phyloP scores from a whole-genome alignment of 1,140 invertebrate species.

The Chlorops oryzae region DNA sequence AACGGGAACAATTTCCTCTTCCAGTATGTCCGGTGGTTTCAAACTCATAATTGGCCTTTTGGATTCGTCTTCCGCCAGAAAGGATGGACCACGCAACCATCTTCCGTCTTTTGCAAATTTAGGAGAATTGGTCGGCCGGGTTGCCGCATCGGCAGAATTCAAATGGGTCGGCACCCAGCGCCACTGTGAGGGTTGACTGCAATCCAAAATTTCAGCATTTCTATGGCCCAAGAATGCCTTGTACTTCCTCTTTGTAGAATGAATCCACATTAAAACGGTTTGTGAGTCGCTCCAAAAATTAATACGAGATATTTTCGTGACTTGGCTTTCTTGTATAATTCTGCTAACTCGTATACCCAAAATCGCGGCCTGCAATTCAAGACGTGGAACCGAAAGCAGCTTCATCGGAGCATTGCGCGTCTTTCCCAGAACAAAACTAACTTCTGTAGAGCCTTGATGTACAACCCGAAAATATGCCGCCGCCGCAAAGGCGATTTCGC shows the following conservation, averaged over 20 bases:
- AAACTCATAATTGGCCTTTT: conserved; percentile 16
- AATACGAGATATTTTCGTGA: conserved; percentile 5
- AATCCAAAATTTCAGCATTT: conserved; percentile 37
- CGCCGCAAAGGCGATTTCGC: conserved; percentile 27
- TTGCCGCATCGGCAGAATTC: conserved; percentile 32
- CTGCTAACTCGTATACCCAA: conserved; percentile 19
- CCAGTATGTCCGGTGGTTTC: background rate
- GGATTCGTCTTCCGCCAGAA: conserved; percentile 15
- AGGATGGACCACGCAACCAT: conserved; percentile 22
- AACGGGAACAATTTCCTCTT: background rate
- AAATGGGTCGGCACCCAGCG: conserved; percentile 22
- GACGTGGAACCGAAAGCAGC: conserved; percentile 21
- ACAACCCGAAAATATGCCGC: too few species aligned
- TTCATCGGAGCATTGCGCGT: conserved; percentile 24
- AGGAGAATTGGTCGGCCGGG: background rate
- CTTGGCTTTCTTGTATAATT: background rate
- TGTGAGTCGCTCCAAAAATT: conserved; percentile 38
- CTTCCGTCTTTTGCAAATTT: background rate
- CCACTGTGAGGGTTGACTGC: conserved; percentile 19
- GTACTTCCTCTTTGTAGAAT: conserved; percentile 20
- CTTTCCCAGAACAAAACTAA: conserved; percentile 21
- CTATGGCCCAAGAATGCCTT: conserved; percentile 46
- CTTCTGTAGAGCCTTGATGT: background rate
- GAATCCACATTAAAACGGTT: conserved; percentile 35
- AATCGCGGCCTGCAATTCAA: conserved; percentile 30